Base-by-base conservation (phyloP, 1,140 invertebrate species). In the Sitodiplosis mosellana region DNA sequence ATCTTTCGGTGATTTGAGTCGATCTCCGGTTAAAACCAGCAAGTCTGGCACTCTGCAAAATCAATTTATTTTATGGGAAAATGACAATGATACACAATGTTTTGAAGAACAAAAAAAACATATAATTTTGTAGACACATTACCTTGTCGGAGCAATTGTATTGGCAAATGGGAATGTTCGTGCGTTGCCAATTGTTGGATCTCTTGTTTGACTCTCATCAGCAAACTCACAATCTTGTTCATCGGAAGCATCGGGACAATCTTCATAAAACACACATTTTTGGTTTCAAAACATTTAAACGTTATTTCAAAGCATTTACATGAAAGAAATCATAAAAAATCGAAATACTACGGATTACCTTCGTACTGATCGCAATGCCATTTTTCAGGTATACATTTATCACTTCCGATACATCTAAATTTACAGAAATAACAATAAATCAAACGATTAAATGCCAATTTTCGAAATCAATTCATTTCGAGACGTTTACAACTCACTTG, bases 231-330 rank as follows among this genome's bases (percentile, higher is more conserved):
- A 73, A 53, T 75, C 65, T 34, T 67, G 63, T 59, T 92, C 87
- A 60, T 91, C 87, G 52, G 84, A 83, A 1, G 78, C 81, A 50
- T 75, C 74, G 20, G 75, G 70, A 61, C 88, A 93, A 60, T 93
- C 87, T 7, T 72, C 27, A 27, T 27, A 10, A 27, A 27, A 5
- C 10, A 5, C 4, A 10, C 10, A 27, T 27, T 27, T 27, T 27
- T 27, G 27, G n/a, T n/a, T n/a, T 27, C 27, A 27, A 27, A 27
- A 5, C 10, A 27, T 27, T 27, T 27, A 27, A 27, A 5, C 27
- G 27, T 27, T 27, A 27, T 27, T 27, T 27, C 27, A 27, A n/a
- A n/a, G n/a, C n/a, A n/a, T n/a, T n/a, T 27, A 5, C 27, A 10
- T 27, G 27, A 27, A 27, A 27, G 27, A 27, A 3, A 27, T 27